Conservation (phyloP, 2,113 vertebrate species). For the Tringa solitaria region DNA sequence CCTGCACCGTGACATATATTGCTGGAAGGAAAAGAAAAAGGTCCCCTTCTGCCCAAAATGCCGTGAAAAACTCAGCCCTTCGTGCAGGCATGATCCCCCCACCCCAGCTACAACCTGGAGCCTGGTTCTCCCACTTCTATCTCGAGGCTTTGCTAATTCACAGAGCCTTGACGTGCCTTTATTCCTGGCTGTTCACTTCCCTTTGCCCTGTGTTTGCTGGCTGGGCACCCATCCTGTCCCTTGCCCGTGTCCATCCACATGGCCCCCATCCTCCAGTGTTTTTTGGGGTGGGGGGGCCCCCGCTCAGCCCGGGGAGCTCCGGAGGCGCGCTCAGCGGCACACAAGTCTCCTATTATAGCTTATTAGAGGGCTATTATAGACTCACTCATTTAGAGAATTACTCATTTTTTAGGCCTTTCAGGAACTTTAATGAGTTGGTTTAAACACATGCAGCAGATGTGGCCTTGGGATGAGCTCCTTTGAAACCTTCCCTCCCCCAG, state of each 20-base stretch:
- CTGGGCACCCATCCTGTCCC: not conserved
- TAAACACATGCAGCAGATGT: slow-evolving; percentile 55
- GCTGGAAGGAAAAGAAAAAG: not conserved
- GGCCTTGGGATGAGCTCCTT: slow-evolving; percentile 54
- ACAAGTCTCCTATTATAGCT: slow-evolving; percentile 55
- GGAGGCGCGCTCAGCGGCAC: not conserved
- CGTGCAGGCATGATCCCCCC: accelerated
- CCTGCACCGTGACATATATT: not conserved
- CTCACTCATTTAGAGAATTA: slow-evolving; percentile 57
- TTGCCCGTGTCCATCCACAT: accelerated
- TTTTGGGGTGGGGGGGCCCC: not conserved
- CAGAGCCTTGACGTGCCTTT: slow-evolving; percentile 53
- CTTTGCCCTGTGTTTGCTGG: not conserved
- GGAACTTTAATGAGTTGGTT: slow-evolving; percentile 64
- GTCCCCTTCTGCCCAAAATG: not conserved
- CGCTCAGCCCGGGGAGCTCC: accelerated
- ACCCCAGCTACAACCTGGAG: accelerated
- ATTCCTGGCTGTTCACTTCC: slow-evolving; percentile 11
- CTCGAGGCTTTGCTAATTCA: slow-evolving; percentile 29
- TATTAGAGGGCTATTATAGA: slow-evolving; percentile 50
- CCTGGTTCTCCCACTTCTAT: not conserved
- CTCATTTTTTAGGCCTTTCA: slow-evolving; percentile 64
- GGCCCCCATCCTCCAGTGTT: not conserved
- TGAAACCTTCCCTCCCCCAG: slow-evolving; percentile 26
- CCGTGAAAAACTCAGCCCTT: not conserved